A percentile compares a stretch with the other conserved stretches of the same genome.
Conservation (phyloP, 2,888 invertebrate genomes). For the Pyralis farinalis region DNA sequence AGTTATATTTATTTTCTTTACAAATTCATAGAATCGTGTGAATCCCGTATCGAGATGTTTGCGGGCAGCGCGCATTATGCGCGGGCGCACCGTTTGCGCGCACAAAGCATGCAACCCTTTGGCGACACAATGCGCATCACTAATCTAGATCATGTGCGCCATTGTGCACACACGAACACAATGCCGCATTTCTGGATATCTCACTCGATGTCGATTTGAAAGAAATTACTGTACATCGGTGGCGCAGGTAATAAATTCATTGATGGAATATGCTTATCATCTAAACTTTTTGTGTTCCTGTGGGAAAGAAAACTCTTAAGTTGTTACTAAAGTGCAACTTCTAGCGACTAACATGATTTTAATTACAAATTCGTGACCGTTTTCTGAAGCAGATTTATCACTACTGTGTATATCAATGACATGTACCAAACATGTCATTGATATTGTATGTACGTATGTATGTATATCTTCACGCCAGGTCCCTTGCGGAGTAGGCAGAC, state of each 20-base stretch:
- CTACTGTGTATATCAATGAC: no score
- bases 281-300: background rate
- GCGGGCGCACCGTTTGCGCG: conserved; percentile 32
- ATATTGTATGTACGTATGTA: no score
- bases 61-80: conserved; percentile 36
- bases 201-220: conserved; percentile 55
- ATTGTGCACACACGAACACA: conserved; percentile 37
- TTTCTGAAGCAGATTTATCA: no score
- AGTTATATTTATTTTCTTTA: conserved; percentile 52
- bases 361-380: no score
- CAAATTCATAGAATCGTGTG: conserved; percentile 45
- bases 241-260: conserved; percentile 14
- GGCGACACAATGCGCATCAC: conserved; percentile 56
- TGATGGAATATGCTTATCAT: conserved; percentile 5
- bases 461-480: no score
- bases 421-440: no score
- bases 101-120: conserved; percentile 60
- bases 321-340: no score
- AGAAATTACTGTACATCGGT: conserved; percentile 23
- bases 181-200: conserved; percentile 36
- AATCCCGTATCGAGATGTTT: conserved; percentile 39
- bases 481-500: no score
- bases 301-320: no score
- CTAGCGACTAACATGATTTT: no score
- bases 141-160: conserved; percentile 62